These are phyloP conservation scores for Potamarius usumacintae DNA, from an alignment of 2,113 vertebrate species.

Conservation along the genomic window DNA sequence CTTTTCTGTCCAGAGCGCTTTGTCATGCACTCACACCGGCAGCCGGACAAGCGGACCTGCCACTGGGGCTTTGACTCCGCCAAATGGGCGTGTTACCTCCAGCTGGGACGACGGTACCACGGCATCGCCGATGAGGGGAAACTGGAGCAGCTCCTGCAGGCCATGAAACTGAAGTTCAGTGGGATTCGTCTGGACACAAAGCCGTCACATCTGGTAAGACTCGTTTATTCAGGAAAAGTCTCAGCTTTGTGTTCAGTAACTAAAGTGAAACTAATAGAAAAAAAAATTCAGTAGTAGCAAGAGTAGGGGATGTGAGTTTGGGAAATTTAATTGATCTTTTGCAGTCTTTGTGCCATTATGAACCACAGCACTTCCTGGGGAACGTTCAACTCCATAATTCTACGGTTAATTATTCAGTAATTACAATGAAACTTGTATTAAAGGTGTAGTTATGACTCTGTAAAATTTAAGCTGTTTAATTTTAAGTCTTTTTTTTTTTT, in stretches of 20 bases:
- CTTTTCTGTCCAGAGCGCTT: conserved; percentile 85
- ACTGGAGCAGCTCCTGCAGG: conserved; percentile 76
- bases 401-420: background rate
- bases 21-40: conserved; percentile 86
- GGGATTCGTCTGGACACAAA: conserved; percentile 62
- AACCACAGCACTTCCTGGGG: background rate
- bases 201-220: conserved; percentile 45
- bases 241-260: background rate
- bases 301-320: background rate
- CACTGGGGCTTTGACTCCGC: conserved; percentile 88
- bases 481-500: too few relatives aligned
- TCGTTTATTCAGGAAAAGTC: background rate
- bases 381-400: background rate
- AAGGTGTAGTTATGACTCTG: background rate
- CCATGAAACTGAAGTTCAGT: conserved; percentile 84
- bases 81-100: conserved; percentile 86
- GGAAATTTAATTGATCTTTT: background rate
- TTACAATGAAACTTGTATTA: background rate
- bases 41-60: conserved; percentile 86
- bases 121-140: conserved; percentile 77
- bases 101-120: conserved; percentile 81
- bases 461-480: background rate
- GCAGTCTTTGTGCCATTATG: background rate
- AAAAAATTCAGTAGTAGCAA: background rate
- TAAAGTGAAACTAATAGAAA: background rate